phyloP scores from a whole-genome alignment of 2,888 invertebrate genomes.

The Myathropa florea region DNA sequence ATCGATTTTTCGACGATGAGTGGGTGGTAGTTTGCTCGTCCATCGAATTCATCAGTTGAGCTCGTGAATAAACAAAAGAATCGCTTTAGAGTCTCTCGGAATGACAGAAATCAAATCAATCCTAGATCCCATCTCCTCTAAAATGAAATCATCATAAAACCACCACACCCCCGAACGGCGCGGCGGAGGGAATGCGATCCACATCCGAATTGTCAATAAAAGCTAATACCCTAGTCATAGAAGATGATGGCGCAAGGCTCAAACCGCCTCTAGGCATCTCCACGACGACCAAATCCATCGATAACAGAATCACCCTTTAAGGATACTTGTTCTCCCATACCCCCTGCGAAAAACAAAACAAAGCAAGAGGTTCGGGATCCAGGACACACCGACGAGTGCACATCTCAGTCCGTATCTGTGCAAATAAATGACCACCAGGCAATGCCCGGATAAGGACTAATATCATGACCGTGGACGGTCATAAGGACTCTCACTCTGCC shows the following conservation, averaged over 20 bases:
- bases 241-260: not conserved
- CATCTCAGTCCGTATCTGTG: conserved; percentile 30
- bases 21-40: too few species aligned
- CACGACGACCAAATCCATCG: conserved; percentile 49
- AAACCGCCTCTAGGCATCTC: conserved; percentile 38
- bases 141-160: conserved; percentile 59
- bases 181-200: conserved; percentile 10
- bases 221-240: conserved; percentile 47
- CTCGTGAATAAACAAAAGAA: not conserved
- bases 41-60: too few species aligned
- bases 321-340: conserved; percentile 28
- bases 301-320: conserved; percentile 65
- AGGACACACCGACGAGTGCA: conserved; percentile 8
- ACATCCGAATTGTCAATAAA: conserved; percentile 60
- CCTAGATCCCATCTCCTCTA: conserved; percentile 1
- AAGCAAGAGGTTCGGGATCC: not conserved
- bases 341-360: conserved; percentile 18
- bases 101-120: conserved; percentile 10
- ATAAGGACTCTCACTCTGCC: conserved; percentile 42
- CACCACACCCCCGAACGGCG: not conserved
- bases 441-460: conserved; percentile 63
- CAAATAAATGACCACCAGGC: conserved; percentile 65
- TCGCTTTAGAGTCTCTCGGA: not conserved
- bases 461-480: conserved; percentile 51
- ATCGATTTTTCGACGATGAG: not conserved